Percentiles rank a stretch among this genome's conserved stretches.
phyloP scores from a whole-genome alignment of 2,797 vertebrate genomes.

The Hydrocynus forskahlii region DNA sequence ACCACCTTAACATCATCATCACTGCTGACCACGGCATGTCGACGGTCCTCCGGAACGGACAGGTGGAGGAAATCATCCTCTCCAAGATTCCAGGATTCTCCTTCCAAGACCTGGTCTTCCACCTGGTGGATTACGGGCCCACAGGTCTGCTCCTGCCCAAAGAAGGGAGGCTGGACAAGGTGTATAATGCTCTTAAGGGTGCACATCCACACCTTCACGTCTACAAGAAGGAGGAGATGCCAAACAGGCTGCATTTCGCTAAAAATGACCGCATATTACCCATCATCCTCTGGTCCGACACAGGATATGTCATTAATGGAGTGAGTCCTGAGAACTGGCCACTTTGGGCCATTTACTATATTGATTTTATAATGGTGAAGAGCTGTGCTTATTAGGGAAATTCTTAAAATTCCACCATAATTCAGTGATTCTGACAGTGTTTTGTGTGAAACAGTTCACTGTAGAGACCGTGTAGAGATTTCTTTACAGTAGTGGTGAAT shows the following conservation, averaged over 20 bases:
- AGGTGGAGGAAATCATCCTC: slow-evolving; percentile 77
- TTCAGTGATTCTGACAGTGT: no score
- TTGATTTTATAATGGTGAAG: no score
- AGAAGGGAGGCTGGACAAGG: slow-evolving; percentile 81
- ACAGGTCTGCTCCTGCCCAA: slow-evolving; percentile 86
- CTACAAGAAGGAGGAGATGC: slow-evolving; percentile 88
- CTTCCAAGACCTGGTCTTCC: slow-evolving; percentile 83
- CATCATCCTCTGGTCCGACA: slow-evolving; percentile 82
- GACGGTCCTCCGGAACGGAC: slow-evolving; percentile 66
- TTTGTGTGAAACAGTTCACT: no score
- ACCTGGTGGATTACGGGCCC: slow-evolving; percentile 90
- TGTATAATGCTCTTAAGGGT: slow-evolving; percentile 80
- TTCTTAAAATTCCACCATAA: no score
- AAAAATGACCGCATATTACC: slow-evolving; percentile 82
- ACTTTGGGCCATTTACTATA: no score
- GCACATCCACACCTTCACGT: slow-evolving; percentile 86
- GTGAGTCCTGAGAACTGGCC: slow-evolving; percentile 68
- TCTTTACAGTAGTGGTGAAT: no score
- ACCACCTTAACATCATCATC: slow-evolving; percentile 86
- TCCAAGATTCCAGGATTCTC: slow-evolving; percentile 76
- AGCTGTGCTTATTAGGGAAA: no score
- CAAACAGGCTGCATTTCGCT: slow-evolving; percentile 78
- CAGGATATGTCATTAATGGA: slow-evolving; percentile 90
- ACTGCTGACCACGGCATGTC: slow-evolving; percentile 92
- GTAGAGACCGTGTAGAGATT: no score